Conservation (phyloP, 2,113 vertebrate genomes). For the Apteryx mantelli region DNA sequence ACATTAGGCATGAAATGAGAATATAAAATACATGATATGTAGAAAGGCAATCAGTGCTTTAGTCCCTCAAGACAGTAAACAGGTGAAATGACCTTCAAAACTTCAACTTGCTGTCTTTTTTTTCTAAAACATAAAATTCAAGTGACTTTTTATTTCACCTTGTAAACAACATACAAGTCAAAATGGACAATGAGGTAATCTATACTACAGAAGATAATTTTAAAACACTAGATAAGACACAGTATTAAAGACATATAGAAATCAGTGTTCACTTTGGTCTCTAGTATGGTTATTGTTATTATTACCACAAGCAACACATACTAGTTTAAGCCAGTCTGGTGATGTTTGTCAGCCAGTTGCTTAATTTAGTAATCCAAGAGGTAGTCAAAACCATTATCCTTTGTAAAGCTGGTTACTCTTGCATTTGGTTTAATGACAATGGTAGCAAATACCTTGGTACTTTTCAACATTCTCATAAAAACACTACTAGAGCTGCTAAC, state of each 20-base stretch:
- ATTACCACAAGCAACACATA: constrained; percentile 73
- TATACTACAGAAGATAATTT: constrained; percentile 81
- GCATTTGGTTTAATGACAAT: constrained; percentile 57
- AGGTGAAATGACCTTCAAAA: constrained; percentile 68
- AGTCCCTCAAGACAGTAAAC: constrained; percentile 72
- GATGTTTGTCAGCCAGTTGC: constrained; percentile 68
- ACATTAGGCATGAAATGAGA: constrained; percentile 78
- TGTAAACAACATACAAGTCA: constrained; percentile 84
- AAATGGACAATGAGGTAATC: constrained; percentile 80
- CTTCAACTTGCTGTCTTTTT: constrained; percentile 52
- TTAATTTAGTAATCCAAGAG: constrained; percentile 76
- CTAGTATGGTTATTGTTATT: constrained; percentile 75
- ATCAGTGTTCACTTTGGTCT: constrained; percentile 86
- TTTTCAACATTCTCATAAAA: constrained; percentile 60
- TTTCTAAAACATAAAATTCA: constrained; percentile 73
- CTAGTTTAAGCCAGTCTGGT: constrained; percentile 76
- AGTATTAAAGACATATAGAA: constrained; percentile 79
- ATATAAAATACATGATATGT: constrained; percentile 78
- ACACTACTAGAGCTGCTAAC: constrained; percentile 24
- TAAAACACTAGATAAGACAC: constrained; percentile 83
- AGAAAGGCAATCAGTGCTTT: constrained; percentile 81
- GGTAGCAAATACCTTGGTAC: constrained; percentile 59
- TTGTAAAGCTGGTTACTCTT: constrained; percentile 59
- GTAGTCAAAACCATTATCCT: constrained; percentile 74
- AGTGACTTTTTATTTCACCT: constrained; percentile 77